Evolutionary conservation across 2,797 vertebrate species (phyloP).

Genomic region (Chloroceryle amazona): DNA sequence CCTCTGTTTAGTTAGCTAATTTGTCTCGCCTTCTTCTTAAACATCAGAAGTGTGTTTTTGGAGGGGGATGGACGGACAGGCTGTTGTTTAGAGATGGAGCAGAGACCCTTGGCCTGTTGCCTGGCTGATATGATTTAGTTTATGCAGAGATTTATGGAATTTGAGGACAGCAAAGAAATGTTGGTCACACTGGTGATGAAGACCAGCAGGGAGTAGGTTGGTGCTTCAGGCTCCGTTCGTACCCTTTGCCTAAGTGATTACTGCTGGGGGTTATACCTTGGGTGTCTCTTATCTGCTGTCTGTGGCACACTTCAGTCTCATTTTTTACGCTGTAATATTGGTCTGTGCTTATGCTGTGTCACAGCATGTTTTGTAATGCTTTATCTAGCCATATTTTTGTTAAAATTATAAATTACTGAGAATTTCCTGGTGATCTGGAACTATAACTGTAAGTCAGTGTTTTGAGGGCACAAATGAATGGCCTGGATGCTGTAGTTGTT

Average conservation of each 20-base stretch:
- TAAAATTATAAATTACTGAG: background rate
- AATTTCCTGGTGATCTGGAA: background rate
- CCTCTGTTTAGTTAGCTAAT: slow-evolving; percentile 14
- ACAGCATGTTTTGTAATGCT: background rate
- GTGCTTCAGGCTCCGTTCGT: background rate
- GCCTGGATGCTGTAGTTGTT: background rate
- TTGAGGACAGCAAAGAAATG: background rate
- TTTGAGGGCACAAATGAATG: background rate
- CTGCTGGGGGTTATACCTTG: background rate
- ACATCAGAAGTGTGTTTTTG: background rate
- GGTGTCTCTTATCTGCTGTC: background rate
- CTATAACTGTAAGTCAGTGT: background rate
- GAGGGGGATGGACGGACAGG: background rate
- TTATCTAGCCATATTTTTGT: background rate
- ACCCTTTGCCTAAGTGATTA: background rate
- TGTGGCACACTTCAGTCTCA: background rate
- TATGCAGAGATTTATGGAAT: background rate
- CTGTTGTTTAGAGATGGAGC: background rate
- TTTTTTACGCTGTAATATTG: background rate
- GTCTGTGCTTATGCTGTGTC: background rate
- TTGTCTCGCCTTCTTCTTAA: background rate
- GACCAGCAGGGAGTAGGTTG: background rate
- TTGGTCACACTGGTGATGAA: background rate
- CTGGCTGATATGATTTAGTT: background rate
- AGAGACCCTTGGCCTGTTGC: background rate